These are phyloP conservation scores for Cromileptes altivelis DNA, from an alignment of 2,113 vertebrate genomes.

Conservation along the genomic window DNA sequence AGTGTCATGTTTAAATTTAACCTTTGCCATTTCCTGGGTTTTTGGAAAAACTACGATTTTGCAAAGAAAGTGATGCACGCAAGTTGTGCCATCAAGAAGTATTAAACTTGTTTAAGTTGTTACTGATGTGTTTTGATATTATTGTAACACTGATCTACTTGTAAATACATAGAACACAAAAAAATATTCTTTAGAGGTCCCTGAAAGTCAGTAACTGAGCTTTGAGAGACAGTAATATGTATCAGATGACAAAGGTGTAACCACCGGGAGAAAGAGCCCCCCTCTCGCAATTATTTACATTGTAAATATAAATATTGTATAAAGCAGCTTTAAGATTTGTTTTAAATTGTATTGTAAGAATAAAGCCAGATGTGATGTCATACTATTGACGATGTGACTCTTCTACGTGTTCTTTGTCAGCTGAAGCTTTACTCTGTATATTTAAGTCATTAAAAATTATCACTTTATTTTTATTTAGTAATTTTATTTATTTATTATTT, in stretches of 20 bases:
- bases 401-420: neutral
- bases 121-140: neutral
- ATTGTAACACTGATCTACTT: neutral
- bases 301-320: neutral
- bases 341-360: neutral
- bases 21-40: conserved; percentile 56
- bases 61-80: conserved; percentile 7
- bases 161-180: neutral
- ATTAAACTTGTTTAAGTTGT: conserved; percentile 3
- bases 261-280: no score
- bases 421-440: no score
- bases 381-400: neutral
- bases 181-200: neutral
- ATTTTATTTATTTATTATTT: no score
- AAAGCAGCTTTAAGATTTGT: neutral
- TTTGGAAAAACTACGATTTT: conserved; percentile 45
- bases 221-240: neutral
- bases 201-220: neutral
- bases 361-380: neutral
- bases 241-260: neutral
- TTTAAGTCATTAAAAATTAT: neutral
- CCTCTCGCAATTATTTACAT: no score
- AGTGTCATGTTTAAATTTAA: conserved; percentile 73
- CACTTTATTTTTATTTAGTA: no score
- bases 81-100: neutral